These are phyloP conservation scores for Actinernus sp. DNA, from an alignment of 92 coral and sea anemone genomes.

Conservation along the genomic window DNA sequence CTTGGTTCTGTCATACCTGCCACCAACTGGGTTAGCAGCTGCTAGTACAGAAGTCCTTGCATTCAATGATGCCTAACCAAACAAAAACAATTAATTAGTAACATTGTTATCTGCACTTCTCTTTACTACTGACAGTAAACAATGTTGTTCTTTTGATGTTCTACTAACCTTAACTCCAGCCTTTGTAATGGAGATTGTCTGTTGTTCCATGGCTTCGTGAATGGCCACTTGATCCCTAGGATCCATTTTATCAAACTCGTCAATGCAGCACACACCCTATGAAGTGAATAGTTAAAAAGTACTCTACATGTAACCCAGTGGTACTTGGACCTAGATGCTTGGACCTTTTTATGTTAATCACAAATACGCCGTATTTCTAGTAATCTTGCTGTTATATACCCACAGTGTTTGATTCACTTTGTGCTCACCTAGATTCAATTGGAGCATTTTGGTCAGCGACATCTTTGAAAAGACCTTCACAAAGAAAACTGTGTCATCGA, in stretches of 20 bases:
- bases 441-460: no score
- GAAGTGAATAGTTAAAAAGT: no score
- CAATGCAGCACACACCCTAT: constrained; percentile 99
- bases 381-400: no score
- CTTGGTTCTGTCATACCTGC: constrained; percentile 97
- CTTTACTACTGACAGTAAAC: not conserved
- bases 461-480: no score
- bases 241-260: constrained; percentile 99
- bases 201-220: constrained; percentile 99
- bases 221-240: constrained; percentile 97
- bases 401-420: no score
- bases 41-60: constrained; percentile 98
- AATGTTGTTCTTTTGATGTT: not conserved
- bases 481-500: no score
- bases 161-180: constrained; percentile 92
- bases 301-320: no score
- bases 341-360: no score
- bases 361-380: no score
- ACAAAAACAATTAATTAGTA: no score
- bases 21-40: constrained; percentile 98
- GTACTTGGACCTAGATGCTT: no score
- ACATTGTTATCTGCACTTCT: not conserved
- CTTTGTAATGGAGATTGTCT: constrained; percentile 94
- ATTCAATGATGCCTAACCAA: constrained; percentile 85
- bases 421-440: no score